Conservation (phyloP, 2,113 vertebrate species). For the Odocoileus virginianus region DNA sequence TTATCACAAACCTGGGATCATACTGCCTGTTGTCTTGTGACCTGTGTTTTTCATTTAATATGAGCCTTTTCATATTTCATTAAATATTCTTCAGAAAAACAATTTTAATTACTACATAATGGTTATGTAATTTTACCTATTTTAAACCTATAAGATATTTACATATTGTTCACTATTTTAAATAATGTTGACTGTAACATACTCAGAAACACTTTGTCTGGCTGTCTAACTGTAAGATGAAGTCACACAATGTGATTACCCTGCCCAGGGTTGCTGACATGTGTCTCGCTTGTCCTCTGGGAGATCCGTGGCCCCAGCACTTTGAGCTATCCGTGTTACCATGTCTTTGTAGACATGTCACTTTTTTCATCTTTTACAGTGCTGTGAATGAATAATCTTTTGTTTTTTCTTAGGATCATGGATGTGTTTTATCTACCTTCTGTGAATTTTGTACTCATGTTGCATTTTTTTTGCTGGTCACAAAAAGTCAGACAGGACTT, state of each 20-base stretch:
- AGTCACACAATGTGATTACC: background rate
- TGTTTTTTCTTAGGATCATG: background rate
- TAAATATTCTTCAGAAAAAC: background rate
- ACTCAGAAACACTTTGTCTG: background rate
- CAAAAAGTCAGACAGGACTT: background rate
- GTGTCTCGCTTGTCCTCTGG: background rate
- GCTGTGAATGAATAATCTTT: background rate
- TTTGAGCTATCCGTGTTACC: background rate
- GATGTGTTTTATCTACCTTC: background rate
- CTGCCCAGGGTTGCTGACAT: background rate
- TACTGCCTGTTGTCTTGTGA: background rate
- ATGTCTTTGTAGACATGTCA: too few relatives aligned
- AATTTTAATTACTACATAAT: background rate
- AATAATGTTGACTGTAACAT: background rate
- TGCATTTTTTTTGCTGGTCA: background rate
- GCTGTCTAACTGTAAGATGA: background rate
- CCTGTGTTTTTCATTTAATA: background rate
- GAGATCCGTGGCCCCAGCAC: background rate
- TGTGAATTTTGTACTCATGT: background rate
- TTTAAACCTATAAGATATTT: background rate
- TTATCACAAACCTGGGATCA: background rate
- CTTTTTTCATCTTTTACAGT: background rate
- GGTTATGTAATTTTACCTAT: background rate
- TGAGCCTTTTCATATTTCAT: background rate
- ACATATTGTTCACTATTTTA: background rate